A percentile compares a stretch with the other conserved stretches of the same genome.
These are phyloP conservation scores for Xanthorhoe designata DNA, from an alignment of 2,888 invertebrate genomes.

Conservation along the genomic window DNA sequence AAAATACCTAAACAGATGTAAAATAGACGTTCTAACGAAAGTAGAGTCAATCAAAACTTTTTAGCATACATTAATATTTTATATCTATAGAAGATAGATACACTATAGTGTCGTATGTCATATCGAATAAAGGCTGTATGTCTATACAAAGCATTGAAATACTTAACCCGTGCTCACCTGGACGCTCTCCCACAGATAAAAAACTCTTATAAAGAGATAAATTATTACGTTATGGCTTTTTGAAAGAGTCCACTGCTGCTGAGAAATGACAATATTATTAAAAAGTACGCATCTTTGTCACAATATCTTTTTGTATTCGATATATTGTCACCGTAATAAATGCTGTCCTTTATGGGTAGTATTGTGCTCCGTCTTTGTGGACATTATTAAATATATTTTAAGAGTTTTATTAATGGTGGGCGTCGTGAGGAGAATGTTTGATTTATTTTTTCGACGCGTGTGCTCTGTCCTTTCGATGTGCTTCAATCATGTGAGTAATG, in stretches of 20 bases:
- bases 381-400: conserved; percentile 86
- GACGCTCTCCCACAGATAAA: conserved; percentile 80
- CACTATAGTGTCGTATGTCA: conserved; percentile 26
- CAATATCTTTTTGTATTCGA: conserved; percentile 85
- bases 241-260: conserved; percentile 86
- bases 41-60: background rate
- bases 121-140: conserved; percentile 34
- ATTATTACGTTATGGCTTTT: conserved; percentile 85
- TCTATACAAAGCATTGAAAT: conserved; percentile 53
- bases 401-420: conserved; percentile 85
- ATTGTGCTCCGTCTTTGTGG: conserved; percentile 83
- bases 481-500: conserved; percentile 72
- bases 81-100: background rate
- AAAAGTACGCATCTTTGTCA: conserved; percentile 85
- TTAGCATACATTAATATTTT: background rate
- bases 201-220: conserved; percentile 85
- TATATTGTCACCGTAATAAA: conserved; percentile 86
- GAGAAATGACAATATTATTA: conserved; percentile 86
- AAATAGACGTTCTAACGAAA: background rate
- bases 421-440: conserved; percentile 79
- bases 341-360: conserved; percentile 83
- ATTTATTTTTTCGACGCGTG: conserved; percentile 86
- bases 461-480: conserved; percentile 69
- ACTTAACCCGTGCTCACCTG: conserved; percentile 83
- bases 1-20: background rate